Conservation (phyloP, 2,113 vertebrate genomes). For the Triplophysa tibetana region DNA sequence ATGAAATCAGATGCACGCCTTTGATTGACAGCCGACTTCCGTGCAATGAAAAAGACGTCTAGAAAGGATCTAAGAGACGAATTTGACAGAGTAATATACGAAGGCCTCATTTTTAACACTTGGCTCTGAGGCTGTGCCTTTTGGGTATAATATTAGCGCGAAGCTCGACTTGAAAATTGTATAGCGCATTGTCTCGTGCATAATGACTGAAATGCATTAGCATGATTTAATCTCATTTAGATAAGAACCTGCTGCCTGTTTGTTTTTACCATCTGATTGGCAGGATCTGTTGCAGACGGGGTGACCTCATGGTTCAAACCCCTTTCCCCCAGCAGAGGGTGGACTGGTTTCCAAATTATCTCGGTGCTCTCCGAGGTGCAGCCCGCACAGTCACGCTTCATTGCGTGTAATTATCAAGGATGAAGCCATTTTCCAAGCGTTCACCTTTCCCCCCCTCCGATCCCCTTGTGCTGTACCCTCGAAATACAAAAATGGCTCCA, state of each 20-base stretch:
- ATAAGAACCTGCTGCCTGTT: too few species aligned
- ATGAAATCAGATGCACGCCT: slow-evolving; percentile 35
- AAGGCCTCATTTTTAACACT: not conserved
- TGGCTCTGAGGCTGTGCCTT: not conserved
- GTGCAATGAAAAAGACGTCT: slow-evolving; percentile 30
- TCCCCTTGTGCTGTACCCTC: not conserved
- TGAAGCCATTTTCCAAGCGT: slow-evolving; percentile 33
- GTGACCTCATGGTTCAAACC: not conserved
- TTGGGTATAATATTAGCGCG: not conserved
- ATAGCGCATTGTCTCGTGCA: too few species aligned
- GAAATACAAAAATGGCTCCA: not conserved
- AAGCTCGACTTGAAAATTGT: too few species aligned
- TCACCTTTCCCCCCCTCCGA: slow-evolving; percentile 17
- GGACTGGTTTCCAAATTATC: slow-evolving; percentile 20
- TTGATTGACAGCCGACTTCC: slow-evolving; percentile 52
- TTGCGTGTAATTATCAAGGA: slow-evolving; percentile 45
- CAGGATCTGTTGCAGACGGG: not conserved
- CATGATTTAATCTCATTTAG: too few species aligned
- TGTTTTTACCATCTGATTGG: not conserved
- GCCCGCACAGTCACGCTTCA: slow-evolving; percentile 19
- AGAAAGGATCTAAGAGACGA: slow-evolving; percentile 20
- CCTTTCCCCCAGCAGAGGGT: slow-evolving; percentile 18
- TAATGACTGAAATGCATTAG: too few species aligned
- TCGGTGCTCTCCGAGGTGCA: slow-evolving; percentile 10
- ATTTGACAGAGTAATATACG: not conserved